Base-by-base conservation (phyloP, 2,888 invertebrate genomes). In the Tanaodytes sp. region DNA sequence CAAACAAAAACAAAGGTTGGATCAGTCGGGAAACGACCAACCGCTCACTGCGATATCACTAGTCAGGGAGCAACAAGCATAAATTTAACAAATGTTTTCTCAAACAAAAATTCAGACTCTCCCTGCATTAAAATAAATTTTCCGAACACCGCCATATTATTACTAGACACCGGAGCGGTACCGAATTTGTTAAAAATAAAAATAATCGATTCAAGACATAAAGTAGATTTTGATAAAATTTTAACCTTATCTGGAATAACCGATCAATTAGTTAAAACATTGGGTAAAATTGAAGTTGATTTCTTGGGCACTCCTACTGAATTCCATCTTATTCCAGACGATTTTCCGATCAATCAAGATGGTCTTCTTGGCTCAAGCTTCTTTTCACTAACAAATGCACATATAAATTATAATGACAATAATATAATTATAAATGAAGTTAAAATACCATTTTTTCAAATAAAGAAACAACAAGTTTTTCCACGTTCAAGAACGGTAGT, bases 91-190 rank as follows among this genome's bases (percentile, higher is more conserved):
- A n/a, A 12, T 16, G 15, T 33, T 8, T 33, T 33, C 5, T n/a
- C n/a, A 33, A n/a, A 33, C 33, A 5, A 14, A 39, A 39, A 12
- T 9, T 14, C 33, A 9, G 11, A 20, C 1, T 52, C 30, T 11
- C 46, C 48, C 1, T 11, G 31, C 0, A 59, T 59, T 15, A 40
- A 23, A 42, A 15, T 49, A 8, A 20, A 40, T 8, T 19, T 49
- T 14, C 27, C 27, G 11, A 20, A 4, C 0, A 37, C 51, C 0
- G 33, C 36, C 5, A 18, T 20, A 0, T 16, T 61, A 16, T n/a
- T 61, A 30, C 19, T 61, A 5, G 61, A 61, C 30, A 45, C 52
- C 11, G 52, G 61, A 5, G 61, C 61, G 2, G 27, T n/a, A 1
- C 61, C 61, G 1, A 61, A 61, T 30, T 5, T 61, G 15, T 6